Percentiles rank a stretch among this genome's conserved stretches.
Evolutionary conservation across 2,113 vertebrate species (phyloP).

Genomic region (Perca schrenkii): DNA sequence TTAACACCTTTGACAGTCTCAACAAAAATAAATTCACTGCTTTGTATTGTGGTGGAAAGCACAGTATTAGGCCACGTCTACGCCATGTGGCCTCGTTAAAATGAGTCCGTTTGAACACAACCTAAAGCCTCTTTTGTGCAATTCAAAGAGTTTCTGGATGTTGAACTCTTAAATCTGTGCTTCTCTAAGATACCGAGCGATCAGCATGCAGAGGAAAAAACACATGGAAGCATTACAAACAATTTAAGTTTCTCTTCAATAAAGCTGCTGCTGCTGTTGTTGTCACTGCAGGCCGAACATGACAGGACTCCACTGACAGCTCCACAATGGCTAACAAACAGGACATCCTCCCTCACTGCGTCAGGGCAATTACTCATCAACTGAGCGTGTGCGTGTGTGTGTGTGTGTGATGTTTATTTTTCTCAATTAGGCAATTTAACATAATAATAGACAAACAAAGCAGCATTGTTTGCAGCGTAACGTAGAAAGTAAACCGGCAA

Average conservation of each 20-base stretch:
- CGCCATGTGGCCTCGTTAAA: background rate
- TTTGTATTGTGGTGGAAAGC: too few species aligned
- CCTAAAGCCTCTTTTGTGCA: background rate
- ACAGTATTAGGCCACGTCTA: too few species aligned
- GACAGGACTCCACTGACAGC: constrained; percentile 57
- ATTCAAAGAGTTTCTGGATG: background rate
- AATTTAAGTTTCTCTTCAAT: background rate
- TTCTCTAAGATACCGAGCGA: background rate
- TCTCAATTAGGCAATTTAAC: constrained; percentile 34
- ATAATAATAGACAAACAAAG: constrained; percentile 52
- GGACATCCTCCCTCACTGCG: constrained; percentile 70
- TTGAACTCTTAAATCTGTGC: background rate
- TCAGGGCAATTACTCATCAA: constrained; percentile 66
- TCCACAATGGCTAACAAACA: constrained; percentile 70
- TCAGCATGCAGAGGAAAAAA: background rate
- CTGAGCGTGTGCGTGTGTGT: background rate
- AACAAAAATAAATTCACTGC: too few species aligned
- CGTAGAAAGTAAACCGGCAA: constrained; percentile 32
- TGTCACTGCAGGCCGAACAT: constrained; percentile 21
- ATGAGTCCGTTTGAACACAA: background rate
- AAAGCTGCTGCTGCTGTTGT: constrained; percentile 7
- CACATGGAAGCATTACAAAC: background rate
- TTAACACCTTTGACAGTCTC: too few species aligned
- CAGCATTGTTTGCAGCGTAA: constrained; percentile 22
- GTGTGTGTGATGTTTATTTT: constrained; percentile 32